phyloP scores from a whole-genome alignment of 2,888 invertebrate species.

The Calameuta pallipes region DNA sequence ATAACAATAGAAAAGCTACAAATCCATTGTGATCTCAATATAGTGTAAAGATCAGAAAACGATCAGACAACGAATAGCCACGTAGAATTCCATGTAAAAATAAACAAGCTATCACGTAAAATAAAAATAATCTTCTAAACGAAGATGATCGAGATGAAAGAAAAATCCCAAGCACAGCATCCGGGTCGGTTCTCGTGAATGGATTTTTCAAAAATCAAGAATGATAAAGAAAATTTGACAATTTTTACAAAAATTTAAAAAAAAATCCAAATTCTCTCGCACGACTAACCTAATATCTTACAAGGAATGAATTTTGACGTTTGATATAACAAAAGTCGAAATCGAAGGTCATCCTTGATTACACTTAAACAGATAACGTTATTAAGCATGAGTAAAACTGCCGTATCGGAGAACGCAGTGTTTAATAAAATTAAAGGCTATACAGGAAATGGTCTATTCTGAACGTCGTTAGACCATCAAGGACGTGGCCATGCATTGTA shows the following conservation, averaged over 20 bases:
- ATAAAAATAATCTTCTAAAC: background rate
- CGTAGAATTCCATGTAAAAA: background rate
- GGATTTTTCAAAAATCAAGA: background rate
- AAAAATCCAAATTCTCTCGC: too few species aligned
- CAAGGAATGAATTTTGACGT: background rate
- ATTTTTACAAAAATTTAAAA: background rate
- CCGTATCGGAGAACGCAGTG: background rate
- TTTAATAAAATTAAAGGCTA: constrained; percentile 16
- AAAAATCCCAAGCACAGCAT: background rate
- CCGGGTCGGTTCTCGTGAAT: background rate
- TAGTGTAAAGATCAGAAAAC: background rate
- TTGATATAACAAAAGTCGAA: background rate
- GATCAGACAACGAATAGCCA: background rate
- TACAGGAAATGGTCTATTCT: constrained; percentile 20
- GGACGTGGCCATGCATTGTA: constrained; percentile 20
- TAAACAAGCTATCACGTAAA: background rate
- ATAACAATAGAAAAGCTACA: background rate
- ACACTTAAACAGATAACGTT: background rate
- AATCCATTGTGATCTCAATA: background rate
- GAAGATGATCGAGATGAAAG: background rate
- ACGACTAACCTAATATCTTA: background rate
- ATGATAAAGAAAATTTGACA: background rate
- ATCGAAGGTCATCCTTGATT: background rate
- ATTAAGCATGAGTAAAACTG: background rate
- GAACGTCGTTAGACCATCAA: constrained; percentile 15